These are phyloP conservation scores for Mya arenaria DNA, from an alignment of 1,140 invertebrate species.

Conservation along the genomic window DNA sequence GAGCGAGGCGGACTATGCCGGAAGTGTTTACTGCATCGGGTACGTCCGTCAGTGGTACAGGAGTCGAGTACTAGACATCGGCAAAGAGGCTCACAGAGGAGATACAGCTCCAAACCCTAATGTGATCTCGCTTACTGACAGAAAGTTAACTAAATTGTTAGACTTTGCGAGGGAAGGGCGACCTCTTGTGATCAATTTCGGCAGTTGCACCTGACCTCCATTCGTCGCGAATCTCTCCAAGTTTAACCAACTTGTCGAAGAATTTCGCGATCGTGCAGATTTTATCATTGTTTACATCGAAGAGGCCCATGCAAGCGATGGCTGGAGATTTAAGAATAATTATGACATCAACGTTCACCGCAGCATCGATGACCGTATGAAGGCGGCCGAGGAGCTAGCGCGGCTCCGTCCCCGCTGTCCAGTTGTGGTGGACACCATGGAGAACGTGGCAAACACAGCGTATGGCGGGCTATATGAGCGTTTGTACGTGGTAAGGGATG, in stretches of 20 bases:
- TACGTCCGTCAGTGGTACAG: not conserved
- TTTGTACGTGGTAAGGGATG: conserved; percentile 63
- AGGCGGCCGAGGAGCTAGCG: conserved; percentile 60
- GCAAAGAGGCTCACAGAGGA: not conserved
- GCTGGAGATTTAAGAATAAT: conserved; percentile 58
- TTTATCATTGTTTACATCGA: conserved; percentile 67
- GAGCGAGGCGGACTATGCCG: not conserved
- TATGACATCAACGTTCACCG: conserved; percentile 53
- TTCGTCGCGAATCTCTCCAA: conserved; percentile 62
- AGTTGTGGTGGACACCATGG: conserved; percentile 64
- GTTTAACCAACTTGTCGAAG: conserved; percentile 56
- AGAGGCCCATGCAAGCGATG: conserved; percentile 66
- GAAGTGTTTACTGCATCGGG: not conserved
- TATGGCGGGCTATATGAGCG: conserved; percentile 64
- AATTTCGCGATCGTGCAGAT: conserved; percentile 59
- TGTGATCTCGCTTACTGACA: conserved; percentile 1
- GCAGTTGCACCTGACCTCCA: conserved; percentile 72
- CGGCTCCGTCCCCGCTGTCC: conserved; percentile 16
- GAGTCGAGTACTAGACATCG: not conserved
- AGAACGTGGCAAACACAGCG: conserved; percentile 45
- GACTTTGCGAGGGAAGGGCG: conserved; percentile 55
- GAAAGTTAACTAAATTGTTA: conserved; percentile 28
- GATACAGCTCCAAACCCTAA: conserved; percentile 2
- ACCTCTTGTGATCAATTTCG: conserved; percentile 68
- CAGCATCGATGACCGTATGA: conserved; percentile 60